Base-by-base conservation (phyloP, 2,113 vertebrate genomes). In the Centropus bengalensis region DNA sequence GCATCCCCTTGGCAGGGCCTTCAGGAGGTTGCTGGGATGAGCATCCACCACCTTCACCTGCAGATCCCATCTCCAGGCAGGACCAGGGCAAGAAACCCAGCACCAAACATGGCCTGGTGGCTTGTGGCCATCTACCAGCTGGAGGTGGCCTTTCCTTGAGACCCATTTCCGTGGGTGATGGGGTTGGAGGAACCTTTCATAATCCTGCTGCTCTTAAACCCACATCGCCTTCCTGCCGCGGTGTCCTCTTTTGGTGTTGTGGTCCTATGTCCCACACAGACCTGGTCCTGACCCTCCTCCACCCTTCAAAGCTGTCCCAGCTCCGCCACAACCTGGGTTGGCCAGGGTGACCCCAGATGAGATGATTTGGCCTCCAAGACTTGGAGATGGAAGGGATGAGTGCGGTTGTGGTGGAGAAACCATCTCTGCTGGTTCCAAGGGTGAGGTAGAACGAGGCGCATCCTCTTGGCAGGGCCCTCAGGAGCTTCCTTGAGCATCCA, bases 401-500 rank as follows among this genome's bases (percentile, higher is more conserved):
- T 45, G 22, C 15, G 26, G 23, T 75, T 11, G 24, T 28, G 45
- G 42, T 42, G 28, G 22, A 21, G 6, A 47, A 30, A 42, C 24
- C 17, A 12, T 36, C 42, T 44, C 26, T 1, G 2, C 6, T 36
- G 8, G 30, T 55, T 28, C 20, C 3, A 3, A 51, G 11, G 38
- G 38, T 68, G 70, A 17, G 0, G 2, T 15, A n/a, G 55, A n/a
- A 38, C 0, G 1, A 32, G 17, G 23, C 1, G 3, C 23, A 6
- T 32, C 18, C 33, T 17, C 47, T 18, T 27, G 15, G 21, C 40
- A 55, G 33, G 33, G 12, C 26, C 26, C 18, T 36, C 26, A 18
- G 10, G 47, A 75, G 7, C 40, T 67, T 47, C 11, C 28, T 2
- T n/a, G 40, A 21, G 19, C 5, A 2, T 2, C 9, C 47, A 26